Conservation (phyloP, 2,113 vertebrate genomes). For the Trematocara unimaculatum region DNA sequence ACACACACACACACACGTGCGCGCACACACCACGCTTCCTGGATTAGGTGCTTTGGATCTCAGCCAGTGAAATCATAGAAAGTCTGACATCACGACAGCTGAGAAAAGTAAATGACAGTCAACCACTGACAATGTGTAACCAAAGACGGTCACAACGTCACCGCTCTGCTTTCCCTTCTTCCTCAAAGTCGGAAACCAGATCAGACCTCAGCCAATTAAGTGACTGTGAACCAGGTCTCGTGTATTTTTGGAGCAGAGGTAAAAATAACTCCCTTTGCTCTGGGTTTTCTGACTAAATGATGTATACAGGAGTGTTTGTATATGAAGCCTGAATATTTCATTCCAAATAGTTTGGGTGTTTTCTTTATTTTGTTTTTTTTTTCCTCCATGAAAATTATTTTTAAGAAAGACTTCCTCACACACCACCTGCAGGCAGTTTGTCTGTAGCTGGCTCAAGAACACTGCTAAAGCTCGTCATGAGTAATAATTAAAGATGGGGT, state of each 20-base stretch:
- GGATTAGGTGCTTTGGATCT: not conserved
- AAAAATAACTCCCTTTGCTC: constrained; percentile 40
- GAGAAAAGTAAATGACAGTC: constrained; percentile 13
- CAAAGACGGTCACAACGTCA: not conserved
- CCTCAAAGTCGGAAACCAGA: constrained; percentile 18
- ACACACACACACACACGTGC: fast-evolving
- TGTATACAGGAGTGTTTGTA: not conserved
- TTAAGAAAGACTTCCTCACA: not conserved
- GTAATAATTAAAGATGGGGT: not conserved
- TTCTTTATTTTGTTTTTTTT: not conserved
- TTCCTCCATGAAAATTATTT: not conserved
- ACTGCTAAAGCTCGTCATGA: not conserved
- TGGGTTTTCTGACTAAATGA: not conserved
- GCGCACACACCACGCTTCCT: not conserved
- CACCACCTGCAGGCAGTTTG: not conserved
- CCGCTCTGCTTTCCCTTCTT: not conserved
- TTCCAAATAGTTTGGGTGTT: not conserved
- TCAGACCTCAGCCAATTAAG: constrained; percentile 41
- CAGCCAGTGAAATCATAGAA: not conserved
- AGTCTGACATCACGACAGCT: not conserved
- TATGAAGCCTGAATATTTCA: not conserved
- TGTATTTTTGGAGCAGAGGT: constrained; percentile 37
- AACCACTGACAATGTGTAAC: not conserved
- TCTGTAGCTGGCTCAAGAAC: not conserved
- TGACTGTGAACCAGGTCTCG: constrained; percentile 18